phyloP scores from a whole-genome alignment of 2,888 invertebrate genomes.

The Iselma pallidipennis region DNA sequence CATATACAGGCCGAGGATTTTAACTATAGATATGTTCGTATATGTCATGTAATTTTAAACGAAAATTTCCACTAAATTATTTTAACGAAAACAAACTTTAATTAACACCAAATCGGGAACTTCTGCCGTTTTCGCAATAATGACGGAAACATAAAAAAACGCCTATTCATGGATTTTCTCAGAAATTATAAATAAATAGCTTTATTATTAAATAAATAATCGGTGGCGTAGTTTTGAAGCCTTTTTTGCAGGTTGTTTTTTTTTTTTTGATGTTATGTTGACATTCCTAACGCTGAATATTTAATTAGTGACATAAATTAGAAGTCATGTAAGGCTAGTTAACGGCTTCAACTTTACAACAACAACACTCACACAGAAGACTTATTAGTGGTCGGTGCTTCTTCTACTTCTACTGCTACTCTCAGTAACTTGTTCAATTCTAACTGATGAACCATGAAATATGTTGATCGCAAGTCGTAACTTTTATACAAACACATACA shows the following conservation, averaged over 20 bases:
- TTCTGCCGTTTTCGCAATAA: background rate
- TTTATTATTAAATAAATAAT: background rate
- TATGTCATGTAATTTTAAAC: too few species aligned
- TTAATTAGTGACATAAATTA: constrained; percentile 26
- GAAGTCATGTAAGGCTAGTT: constrained; percentile 24
- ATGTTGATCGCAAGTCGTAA: constrained; percentile 17
- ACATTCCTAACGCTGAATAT: constrained; percentile 26
- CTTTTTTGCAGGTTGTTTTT: background rate
- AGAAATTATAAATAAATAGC: background rate
- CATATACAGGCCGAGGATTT: background rate
- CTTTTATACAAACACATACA: constrained; percentile 8
- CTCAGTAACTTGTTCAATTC: constrained; percentile 1
- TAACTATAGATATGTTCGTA: too few species aligned
- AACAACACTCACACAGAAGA: background rate
- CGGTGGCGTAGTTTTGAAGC: background rate
- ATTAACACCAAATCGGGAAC: background rate
- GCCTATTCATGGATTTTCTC: background rate
- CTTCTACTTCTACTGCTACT: constrained; percentile 3
- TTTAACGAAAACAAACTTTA: background rate
- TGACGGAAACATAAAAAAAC: too few species aligned
- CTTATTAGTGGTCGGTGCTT: constrained; percentile 4
- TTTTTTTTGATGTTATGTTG: constrained; percentile 18
- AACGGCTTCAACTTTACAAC: constrained; percentile 13
- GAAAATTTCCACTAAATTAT: background rate
- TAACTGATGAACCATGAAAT: constrained; percentile 20